These are phyloP conservation scores for Cephus pygmeus DNA, from an alignment of 2,888 invertebrate species.

Conservation along the genomic window DNA sequence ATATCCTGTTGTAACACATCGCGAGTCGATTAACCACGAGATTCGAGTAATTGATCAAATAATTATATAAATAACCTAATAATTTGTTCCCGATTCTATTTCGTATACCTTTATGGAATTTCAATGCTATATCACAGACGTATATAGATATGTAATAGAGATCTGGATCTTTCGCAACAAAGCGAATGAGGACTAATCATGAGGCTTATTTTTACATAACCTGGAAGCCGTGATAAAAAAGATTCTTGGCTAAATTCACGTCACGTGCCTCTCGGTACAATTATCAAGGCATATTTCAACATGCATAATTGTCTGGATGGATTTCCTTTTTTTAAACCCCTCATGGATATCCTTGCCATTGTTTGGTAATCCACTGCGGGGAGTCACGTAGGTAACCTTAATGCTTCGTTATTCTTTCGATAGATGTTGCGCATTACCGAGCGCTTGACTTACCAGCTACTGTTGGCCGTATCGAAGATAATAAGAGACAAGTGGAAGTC, in stretches of 20 bases:
- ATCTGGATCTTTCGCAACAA: background rate
- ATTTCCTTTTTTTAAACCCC: background rate
- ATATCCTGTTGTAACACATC: conserved; percentile 32
- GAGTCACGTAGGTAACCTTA: background rate
- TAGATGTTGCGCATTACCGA: background rate
- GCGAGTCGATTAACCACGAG: conserved; percentile 23
- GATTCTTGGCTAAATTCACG: background rate
- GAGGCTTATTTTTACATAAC: background rate
- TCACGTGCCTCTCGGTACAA: background rate
- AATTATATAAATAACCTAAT: background rate
- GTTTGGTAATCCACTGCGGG: background rate
- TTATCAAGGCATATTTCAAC: background rate
- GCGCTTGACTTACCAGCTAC: conserved; percentile 30
- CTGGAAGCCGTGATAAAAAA: background rate
- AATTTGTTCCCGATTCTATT: background rate
- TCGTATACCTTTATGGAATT: background rate
- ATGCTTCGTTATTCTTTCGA: background rate
- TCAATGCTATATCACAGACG: background rate
- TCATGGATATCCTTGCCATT: background rate
- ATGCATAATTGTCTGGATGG: background rate
- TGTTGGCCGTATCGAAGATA: conserved; percentile 43
- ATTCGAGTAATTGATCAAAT: background rate
- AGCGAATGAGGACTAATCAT: background rate
- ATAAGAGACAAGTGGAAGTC: conserved; percentile 50
- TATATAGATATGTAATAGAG: background rate